phyloP scores from a whole-genome alignment of 2,888 invertebrate genomes.

The Deladenus siricidicola region DNA sequence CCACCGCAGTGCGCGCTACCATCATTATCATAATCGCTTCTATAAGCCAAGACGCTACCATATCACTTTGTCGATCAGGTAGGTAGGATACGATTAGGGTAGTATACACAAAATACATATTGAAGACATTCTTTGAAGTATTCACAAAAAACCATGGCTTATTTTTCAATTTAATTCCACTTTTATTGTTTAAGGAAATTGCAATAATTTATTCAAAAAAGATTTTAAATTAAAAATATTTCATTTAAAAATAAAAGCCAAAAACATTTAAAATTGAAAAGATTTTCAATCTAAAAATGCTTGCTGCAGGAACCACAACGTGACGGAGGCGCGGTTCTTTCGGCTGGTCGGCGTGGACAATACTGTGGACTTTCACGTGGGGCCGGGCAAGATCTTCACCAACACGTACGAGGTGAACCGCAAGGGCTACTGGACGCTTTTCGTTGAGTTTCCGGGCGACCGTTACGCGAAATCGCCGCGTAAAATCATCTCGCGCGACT shows the following conservation, averaged over 20 bases:
- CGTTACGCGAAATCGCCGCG: constrained; percentile 43
- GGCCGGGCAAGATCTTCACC: constrained; percentile 49
- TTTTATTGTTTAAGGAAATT: not conserved
- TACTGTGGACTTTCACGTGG: constrained; percentile 49
- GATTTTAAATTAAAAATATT: constrained; percentile 1
- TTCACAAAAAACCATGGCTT: not conserved
- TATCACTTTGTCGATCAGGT: constrained; percentile 48
- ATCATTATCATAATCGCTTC: constrained; percentile 8
- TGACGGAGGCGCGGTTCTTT: constrained; percentile 50
- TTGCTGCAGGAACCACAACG: constrained; percentile 49
- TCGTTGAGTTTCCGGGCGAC: constrained; percentile 52
- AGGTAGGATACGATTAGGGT: not conserved
- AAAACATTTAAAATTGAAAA: too few relatives aligned
- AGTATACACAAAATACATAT: not conserved
- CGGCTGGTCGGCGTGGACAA: constrained; percentile 52
- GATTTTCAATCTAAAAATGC: constrained; percentile 6
- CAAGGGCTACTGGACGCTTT: constrained; percentile 52
- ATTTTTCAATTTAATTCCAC: not conserved
- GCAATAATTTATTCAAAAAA: not conserved
- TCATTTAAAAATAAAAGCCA: too few relatives aligned
- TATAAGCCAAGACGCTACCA: constrained; percentile 42
- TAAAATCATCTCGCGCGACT: constrained; percentile 52
- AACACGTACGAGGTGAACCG: constrained; percentile 50
- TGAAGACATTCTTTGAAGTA: not conserved
- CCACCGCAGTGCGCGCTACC: not conserved